Conservation (phyloP, 2,113 vertebrate genomes). For the Melanotaenia duboulayi region DNA sequence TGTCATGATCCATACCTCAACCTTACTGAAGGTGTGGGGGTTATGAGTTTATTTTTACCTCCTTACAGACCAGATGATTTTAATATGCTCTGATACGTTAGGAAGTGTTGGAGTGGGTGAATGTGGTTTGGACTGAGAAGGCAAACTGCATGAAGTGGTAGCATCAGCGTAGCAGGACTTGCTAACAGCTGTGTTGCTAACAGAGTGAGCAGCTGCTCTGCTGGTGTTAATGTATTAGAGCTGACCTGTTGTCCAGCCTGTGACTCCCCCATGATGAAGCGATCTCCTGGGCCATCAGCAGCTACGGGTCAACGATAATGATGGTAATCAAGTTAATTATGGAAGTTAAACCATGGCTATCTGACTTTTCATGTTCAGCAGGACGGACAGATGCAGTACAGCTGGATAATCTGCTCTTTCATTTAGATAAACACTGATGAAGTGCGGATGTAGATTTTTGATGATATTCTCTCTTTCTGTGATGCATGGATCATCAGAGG, state of each 20-base stretch:
- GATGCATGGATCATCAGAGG: not conserved
- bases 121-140: no score
- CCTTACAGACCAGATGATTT: no score
- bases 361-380: not conserved
- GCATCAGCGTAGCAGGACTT: no score
- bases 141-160: no score
- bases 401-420: no score
- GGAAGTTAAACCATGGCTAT: slow-evolving; percentile 1
- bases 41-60: no score
- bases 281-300: slow-evolving; percentile 97
- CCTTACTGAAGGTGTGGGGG: no score
- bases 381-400: no score
- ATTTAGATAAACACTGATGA: no score
- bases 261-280: slow-evolving; percentile 98
- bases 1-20: no score
- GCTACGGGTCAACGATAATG: slow-evolving; percentile 80
- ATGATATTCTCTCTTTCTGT: not conserved
- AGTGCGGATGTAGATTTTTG: not conserved
- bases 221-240: slow-evolving; percentile 18
- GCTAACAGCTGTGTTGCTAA: not conserved
- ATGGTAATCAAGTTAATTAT: slow-evolving; percentile 18
- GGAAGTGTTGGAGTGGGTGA: no score
- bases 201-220: not conserved
- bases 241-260: slow-evolving; percentile 97
- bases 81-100: no score